phyloP scores from a whole-genome alignment of 1,140 invertebrate genomes.

The Agrypnia vestita region DNA sequence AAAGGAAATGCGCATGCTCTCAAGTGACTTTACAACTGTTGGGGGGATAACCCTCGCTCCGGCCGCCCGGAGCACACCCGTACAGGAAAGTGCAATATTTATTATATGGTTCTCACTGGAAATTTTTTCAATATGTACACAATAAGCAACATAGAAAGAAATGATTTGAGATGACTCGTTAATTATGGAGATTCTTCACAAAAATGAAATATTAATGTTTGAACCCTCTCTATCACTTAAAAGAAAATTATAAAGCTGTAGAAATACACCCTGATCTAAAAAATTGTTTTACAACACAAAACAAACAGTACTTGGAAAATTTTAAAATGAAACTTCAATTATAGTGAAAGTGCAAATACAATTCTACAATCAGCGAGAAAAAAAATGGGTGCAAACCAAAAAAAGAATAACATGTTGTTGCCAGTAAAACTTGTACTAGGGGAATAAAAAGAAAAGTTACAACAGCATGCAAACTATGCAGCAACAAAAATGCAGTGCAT shows the following conservation, averaged over 20 bases:
- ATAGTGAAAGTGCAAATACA: neutral
- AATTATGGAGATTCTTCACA: no score
- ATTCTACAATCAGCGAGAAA: constrained; percentile 8
- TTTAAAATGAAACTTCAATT: no score
- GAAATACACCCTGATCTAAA: no score
- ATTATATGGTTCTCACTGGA: constrained; percentile 5
- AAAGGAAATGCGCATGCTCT: constrained; percentile 61
- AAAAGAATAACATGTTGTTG: neutral
- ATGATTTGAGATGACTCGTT: no score
- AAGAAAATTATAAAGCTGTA: no score
- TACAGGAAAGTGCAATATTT: neutral
- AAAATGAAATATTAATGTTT: no score
- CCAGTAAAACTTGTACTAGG: constrained; percentile 14
- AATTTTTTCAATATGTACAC: neutral
- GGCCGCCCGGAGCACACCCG: no score
- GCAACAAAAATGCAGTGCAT: constrained; percentile 42
- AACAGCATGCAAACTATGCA: constrained; percentile 46
- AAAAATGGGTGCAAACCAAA: constrained; percentile 29
- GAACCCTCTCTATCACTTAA: no score
- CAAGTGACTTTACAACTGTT: constrained; percentile 13
- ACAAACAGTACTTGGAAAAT: no score
- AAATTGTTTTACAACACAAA: no score
- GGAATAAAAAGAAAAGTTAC: constrained; percentile 1
- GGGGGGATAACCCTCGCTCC: no score
- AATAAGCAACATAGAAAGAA: no score